Evolutionary conservation across 2,797 vertebrate genomes (phyloP), one percentile per base, ranked within the genome.

Genomic region (Fratercula arctica): DNA sequence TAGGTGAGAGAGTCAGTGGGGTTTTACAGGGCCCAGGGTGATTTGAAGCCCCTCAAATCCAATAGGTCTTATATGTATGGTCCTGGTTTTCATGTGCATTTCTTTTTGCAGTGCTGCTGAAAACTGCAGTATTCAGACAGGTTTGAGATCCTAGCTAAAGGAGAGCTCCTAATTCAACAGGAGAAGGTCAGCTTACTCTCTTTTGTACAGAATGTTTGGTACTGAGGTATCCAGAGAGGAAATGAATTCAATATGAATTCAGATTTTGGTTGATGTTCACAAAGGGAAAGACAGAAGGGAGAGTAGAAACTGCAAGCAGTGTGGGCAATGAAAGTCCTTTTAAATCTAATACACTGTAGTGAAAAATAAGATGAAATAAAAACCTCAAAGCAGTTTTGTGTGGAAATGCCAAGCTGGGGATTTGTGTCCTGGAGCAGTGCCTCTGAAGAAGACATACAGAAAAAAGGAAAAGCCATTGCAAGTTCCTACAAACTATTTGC

Each of bases 171-270:
- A 33, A 51, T 67, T 70, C 68, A 72, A 23, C 7, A 8, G 56
- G 46, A 87, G 74, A 75, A 92, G 28, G 57, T 73, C 75, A 70
- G 10, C 10, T 91, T 45, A 13, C 56, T 78, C 56, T 73, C 35
- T 53, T 90, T 25, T 81, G 39, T 25, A 69, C 15, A 57, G 16
- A 64, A 41, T 15, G 15, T 81, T 90, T 81, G 61, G 35, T 78
- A 35, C 41, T 41, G 72, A 85, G 61, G 66, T 78, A 85, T 91
- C 85, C 85, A 93, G 72, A 41, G 46, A 66, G 72, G 91, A 95
- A 95, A 91, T 91, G 6, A 93, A 89, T 91, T 91, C 88, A 93
- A 41, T 82, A 74, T 78, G 91, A 59, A 56, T 69, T 69, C 81
- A 74, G 80, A 46, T 85, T 95, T 85, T 59, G 72, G 76, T 69